Evolutionary conservation across 2,888 invertebrate genomes (phyloP).

Genomic region (Hydroisotoma schaefferi): DNA sequence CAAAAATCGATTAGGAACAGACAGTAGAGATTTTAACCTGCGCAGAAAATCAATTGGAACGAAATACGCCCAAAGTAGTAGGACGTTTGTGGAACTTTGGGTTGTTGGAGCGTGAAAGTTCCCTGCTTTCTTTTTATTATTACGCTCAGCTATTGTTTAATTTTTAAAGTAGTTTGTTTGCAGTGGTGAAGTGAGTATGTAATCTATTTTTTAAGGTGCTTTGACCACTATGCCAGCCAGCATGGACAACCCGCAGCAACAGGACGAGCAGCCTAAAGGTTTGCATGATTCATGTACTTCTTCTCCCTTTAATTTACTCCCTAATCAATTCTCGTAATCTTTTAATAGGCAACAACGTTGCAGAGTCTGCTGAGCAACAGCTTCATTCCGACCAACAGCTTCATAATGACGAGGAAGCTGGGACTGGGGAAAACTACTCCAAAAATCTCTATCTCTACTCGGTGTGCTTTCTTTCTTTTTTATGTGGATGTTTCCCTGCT

Average conservation of each 20-base stretch:
- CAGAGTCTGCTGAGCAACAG: slow-evolving; percentile 1
- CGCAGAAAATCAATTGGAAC: slow-evolving; percentile 20
- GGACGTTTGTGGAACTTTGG: background rate
- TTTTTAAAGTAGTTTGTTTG: slow-evolving; percentile 15
- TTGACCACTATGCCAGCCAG: background rate
- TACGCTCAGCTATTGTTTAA: slow-evolving; percentile 2
- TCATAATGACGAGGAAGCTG: slow-evolving; percentile 3
- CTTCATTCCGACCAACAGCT: slow-evolving; percentile 1
- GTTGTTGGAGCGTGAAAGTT: slow-evolving; percentile 10
- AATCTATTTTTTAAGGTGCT: slow-evolving; percentile 16
- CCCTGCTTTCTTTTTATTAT: background rate
- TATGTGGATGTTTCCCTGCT: too few relatives aligned
- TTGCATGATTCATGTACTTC: too few relatives aligned
- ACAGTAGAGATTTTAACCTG: slow-evolving; percentile 15
- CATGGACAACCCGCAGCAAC: slow-evolving; percentile 9
- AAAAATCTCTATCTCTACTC: slow-evolving; percentile 41
- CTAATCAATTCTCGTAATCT: too few relatives aligned
- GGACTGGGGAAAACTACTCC: slow-evolving; percentile 19
- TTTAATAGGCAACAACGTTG: slow-evolving; percentile 8
- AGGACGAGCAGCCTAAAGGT: slow-evolving; percentile 10
- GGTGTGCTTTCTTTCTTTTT: too few relatives aligned
- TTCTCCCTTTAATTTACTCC: background rate
- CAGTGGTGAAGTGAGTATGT: slow-evolving; percentile 14
- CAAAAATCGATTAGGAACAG: slow-evolving; percentile 12
- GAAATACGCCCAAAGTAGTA: slow-evolving; percentile 16